Conservation (phyloP, 1,140 invertebrate species). For the Drosophila neocordata region DNA sequence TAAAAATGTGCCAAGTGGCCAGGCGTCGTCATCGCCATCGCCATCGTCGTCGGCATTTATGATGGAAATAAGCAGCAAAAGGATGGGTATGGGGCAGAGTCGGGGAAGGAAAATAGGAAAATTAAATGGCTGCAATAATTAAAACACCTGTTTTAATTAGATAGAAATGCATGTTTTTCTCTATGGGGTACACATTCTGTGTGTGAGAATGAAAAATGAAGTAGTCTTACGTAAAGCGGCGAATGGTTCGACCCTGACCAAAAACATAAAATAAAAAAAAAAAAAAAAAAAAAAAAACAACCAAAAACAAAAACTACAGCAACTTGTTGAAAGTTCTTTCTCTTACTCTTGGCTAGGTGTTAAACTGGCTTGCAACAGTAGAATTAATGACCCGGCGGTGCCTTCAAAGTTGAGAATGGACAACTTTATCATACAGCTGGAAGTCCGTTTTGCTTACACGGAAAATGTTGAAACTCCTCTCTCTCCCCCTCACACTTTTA, state of each 20-base stretch:
- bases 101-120: slow-evolving; percentile 31
- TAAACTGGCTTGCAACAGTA: slow-evolving; percentile 41
- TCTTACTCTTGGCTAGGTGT: slow-evolving; percentile 28
- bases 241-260: slow-evolving; percentile 1
- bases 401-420: slow-evolving; percentile 62
- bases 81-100: slow-evolving; percentile 25
- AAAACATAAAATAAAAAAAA: slow-evolving; percentile 3
- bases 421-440: slow-evolving; percentile 69
- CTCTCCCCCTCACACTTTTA: too few species aligned
- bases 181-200: background rate
- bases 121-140: slow-evolving; percentile 78
- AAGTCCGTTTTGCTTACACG: slow-evolving; percentile 38
- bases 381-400: slow-evolving; percentile 68
- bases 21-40: background rate
- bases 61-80: slow-evolving; percentile 21
- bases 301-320: slow-evolving; percentile 20
- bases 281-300: background rate
- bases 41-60: slow-evolving; percentile 48
- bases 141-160: slow-evolving; percentile 81
- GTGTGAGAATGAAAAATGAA: slow-evolving; percentile 40
- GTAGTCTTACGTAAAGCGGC: slow-evolving; percentile 3
- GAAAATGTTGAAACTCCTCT: slow-evolving; percentile 42
- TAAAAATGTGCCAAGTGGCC: slow-evolving; percentile 76
- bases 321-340: slow-evolving; percentile 64
- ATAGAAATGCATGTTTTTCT: slow-evolving; percentile 56